Evolutionary conservation across 2,797 vertebrate species (phyloP), one percentile per base, ranked within the genome.

Genomic region (Sebastes ruberrimus): DNA sequence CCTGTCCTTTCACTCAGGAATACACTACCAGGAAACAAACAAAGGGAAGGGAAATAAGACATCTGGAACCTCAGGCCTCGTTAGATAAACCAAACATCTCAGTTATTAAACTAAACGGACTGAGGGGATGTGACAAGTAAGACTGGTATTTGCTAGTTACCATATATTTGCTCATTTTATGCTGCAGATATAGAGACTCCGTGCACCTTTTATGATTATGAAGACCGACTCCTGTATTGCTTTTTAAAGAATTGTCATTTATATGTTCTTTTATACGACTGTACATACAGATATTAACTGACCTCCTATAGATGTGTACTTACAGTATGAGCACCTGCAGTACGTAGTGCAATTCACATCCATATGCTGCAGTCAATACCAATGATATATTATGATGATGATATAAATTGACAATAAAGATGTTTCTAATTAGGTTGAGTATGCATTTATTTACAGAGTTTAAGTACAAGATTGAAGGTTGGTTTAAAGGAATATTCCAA

Each of bases 381-480:
- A 82, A 74, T 82, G 49, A 89, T 89, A 87, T 89, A 85, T 76
- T 82, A 86, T 76, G 16, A 92, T 92, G 78, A 84, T 92, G 77
- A 86, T 85, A 91, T 84, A 77, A 91, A 88, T 38, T 86, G 74
- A 89, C 84, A 95, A 94, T 94, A 93, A 94, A 94, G 70, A 85
- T 85, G 81, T 88, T 93, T 93, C 87, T 88, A 86, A 84, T 88
- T 81, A 79, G 71, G 25, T 69, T 82, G 71, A 65, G 71, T 35
- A 71, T 84, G 55, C 42, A 55, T 89, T 92, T 81, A 89, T 90
- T 86, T 76, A 81, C 62, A 76, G 9, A n/a, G 35, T 69, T 71
- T 59, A 6, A 35, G 9, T 20, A 16, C 38, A 49, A 62, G 11
- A 60, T 57, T 67, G 4, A 66, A 65, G 6, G 28, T 66, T 30